Evolutionary conservation across 2,888 invertebrate species (phyloP).

Genomic region (Phaedon cochleariae): DNA sequence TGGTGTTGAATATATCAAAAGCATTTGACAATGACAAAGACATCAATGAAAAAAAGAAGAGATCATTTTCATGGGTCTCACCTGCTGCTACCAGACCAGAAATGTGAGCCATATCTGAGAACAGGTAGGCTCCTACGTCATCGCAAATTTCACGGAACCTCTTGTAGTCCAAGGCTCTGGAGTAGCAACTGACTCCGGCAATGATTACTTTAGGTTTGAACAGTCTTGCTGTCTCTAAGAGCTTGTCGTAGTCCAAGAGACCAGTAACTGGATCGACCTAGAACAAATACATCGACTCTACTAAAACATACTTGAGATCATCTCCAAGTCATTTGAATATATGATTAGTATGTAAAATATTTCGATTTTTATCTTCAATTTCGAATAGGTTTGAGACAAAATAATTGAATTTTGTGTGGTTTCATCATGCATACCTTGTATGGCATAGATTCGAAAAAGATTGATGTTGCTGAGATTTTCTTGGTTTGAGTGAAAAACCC

Average conservation of each 20-base stretch:
- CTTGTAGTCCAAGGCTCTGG: slow-evolving; percentile 90
- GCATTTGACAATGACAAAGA: no score
- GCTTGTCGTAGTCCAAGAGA: slow-evolving; percentile 90
- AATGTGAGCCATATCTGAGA: slow-evolving; percentile 97
- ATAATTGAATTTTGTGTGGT: no score
- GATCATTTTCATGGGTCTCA: slow-evolving; percentile 44
- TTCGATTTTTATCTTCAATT: no score
- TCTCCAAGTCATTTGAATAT: no score
- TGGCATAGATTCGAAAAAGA: slow-evolving; percentile 98
- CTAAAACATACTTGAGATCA: no score
- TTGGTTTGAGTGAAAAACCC: slow-evolving; percentile 90
- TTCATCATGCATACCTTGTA: slow-evolving; percentile 88
- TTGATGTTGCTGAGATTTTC: slow-evolving; percentile 95
- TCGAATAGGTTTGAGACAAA: no score
- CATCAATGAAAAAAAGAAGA: no score
- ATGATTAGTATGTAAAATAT: no score
- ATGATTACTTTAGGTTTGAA: slow-evolving; percentile 94
- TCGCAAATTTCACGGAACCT: slow-evolving; percentile 86
- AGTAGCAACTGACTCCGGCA: slow-evolving; percentile 94
- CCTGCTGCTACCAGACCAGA: slow-evolving; percentile 92
- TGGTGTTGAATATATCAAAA: no score
- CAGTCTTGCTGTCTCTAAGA: slow-evolving; percentile 81
- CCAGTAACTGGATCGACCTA: slow-evolving; percentile 80
- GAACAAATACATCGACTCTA: slow-evolving; percentile 28
- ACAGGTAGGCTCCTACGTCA: slow-evolving; percentile 83